Percentiles rank a stretch among this genome's conserved stretches.
phyloP scores from a whole-genome alignment of 2,888 invertebrate species.

The Cerceris rybyensis region DNA sequence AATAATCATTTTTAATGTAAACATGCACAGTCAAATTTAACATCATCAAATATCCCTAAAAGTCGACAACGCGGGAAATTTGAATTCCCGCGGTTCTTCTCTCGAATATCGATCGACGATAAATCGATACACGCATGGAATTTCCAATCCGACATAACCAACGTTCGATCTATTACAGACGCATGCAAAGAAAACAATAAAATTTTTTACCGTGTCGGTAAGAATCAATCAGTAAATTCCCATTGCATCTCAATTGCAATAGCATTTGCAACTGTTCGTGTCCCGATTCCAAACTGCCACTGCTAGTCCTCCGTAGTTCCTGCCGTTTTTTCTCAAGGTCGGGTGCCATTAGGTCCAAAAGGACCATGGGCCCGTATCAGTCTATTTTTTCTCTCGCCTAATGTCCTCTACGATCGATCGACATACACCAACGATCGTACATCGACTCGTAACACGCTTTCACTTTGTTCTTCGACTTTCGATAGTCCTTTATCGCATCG shows the following conservation, averaged over 20 bases:
- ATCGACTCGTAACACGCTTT: constrained; percentile 12
- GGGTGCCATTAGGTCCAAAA: constrained; percentile 75
- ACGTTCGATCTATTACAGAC: neutral
- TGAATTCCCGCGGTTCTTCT: no score
- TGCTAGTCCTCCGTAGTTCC: constrained; percentile 70
- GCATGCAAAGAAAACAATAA: neutral
- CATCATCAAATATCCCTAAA: no score
- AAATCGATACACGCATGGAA: no score
- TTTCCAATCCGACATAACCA: neutral
- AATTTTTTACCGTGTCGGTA: constrained; percentile 74
- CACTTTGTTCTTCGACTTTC: neutral
- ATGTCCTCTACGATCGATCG: neutral
- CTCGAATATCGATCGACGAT: no score
- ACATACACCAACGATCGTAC: neutral
- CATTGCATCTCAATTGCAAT: constrained; percentile 68
- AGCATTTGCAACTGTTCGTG: constrained; percentile 73
- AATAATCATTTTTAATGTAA: no score
- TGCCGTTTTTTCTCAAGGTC: constrained; percentile 75
- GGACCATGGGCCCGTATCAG: constrained; percentile 15
- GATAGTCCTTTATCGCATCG: neutral
- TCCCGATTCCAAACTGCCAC: constrained; percentile 47
- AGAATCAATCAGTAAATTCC: constrained; percentile 67
- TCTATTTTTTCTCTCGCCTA: neutral
- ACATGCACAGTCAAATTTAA: no score
- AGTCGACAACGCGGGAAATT: no score